Evolutionary conservation across 2,888 invertebrate species (phyloP).

Genomic region (Tetheella fluctuosa): DNA sequence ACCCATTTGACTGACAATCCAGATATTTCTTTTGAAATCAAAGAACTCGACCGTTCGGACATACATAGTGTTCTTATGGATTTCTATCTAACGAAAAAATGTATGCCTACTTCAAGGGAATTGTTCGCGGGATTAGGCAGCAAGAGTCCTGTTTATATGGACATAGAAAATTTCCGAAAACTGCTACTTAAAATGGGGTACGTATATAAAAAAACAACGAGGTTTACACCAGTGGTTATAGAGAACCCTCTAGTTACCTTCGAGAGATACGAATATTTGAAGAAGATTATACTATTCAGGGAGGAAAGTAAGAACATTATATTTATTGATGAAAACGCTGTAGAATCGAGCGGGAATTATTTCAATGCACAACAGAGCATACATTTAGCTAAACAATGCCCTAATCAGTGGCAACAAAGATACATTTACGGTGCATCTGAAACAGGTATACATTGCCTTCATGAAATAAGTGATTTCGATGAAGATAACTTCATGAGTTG

Average conservation of each 20-base stretch:
- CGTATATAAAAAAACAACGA: conserved; percentile 36
- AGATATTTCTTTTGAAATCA: not conserved
- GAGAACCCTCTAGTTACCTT: conserved; percentile 49
- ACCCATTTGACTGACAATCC: not conserved
- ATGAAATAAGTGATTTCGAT: conserved; percentile 22
- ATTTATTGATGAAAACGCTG: conserved; percentile 40
- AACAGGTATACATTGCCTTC: conserved; percentile 21
- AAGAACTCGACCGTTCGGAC: conserved; percentile 32
- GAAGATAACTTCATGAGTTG: conserved; percentile 32
- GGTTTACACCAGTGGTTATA: conserved; percentile 35
- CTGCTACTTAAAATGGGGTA: conserved; percentile 46
- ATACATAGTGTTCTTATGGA: conserved; percentile 34
- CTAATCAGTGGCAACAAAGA: conserved; percentile 19
- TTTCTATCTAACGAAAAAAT: conserved; percentile 29
- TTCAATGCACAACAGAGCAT: not conserved
- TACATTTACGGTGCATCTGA: conserved; percentile 36
- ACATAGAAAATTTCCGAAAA: conserved; percentile 45
- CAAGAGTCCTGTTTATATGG: conserved; percentile 38
- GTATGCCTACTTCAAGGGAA: conserved; percentile 40
- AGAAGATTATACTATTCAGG: conserved; percentile 30
- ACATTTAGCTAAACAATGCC: not conserved
- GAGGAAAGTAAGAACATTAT: conserved; percentile 28
- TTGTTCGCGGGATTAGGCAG: conserved; percentile 33
- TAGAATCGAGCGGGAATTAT: conserved; percentile 16
- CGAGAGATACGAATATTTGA: conserved; percentile 50